Evolutionary conservation across 2,113 vertebrate species (phyloP), one percentile per base, ranked within the genome.

Genomic region (Salvelinus fontinalis): DNA sequence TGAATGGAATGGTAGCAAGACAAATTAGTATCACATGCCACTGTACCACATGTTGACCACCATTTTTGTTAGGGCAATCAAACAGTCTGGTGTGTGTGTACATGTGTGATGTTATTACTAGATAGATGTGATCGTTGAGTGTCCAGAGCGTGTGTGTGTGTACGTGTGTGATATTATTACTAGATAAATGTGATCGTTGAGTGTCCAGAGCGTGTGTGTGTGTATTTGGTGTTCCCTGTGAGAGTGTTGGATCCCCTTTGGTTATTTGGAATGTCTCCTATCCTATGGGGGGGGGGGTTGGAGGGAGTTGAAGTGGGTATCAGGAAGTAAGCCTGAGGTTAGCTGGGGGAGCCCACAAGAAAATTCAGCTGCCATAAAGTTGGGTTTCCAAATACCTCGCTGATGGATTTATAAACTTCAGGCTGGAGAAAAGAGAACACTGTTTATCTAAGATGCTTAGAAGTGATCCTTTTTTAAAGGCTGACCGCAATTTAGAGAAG

Each of bases 371-470:
- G 78, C 71, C 72, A 83, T 89, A 90, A 75, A 49, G 12, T 27
- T 59, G 48, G 70, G 64, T 86, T 71, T 79, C 79, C 26, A 84
- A 86, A 91, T 90, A 84, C 77, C 79, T 86, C 60, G 76, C 72
- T 89, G 89, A 92, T 85, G 75, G 88, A 92, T 92, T 92, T 91
- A 91, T 71, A 89, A 83, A 89, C 82, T 86, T 70, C 69, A 74
- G 78, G 65, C 59, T 64, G 66, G 66, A 80, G 71, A 29, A 78
- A 57, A 70, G 27, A 59, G 77, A 51, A 54, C 26, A 59, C 29
- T 74, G 79, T 85, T 84, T 86, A 81, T 85, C 87, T 90, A 79
- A 86, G 79, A 82, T 83, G 78, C 31, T 70, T 62, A 77, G 65
- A 81, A 79, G 77, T 66, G 73, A 79, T 73, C 66, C 62, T 74